Base-by-base conservation (phyloP, 2,797 vertebrate species). In the Argya squamiceps region DNA sequence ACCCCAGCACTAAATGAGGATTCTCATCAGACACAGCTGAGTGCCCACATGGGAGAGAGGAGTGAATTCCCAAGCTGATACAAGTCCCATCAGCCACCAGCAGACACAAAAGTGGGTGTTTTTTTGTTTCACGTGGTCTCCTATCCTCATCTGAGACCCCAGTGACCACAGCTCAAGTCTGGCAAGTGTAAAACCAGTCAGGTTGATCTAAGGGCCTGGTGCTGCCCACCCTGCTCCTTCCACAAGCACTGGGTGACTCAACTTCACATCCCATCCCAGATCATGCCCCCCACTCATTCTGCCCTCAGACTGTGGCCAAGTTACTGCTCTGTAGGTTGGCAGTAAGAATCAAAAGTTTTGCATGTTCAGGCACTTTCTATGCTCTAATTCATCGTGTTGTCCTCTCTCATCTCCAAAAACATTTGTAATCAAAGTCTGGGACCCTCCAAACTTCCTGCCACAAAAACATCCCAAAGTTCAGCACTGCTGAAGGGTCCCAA, bases 281-380 rank as follows among this genome's bases (percentile, higher is more conserved):
- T 20, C 80, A 24, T 10, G 1, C 22, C 55, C 15, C 14, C 39
- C 43, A 23, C n/a, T 41, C 19, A 32, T 24, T 41, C 64, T 0
- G 0, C 6, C 21, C 2, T 0, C 83, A 74, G 30, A 16, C 0
- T 7, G 69, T 32, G 37, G 22, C 20, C 79, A 24, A 24, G 24
- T 15, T 47, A 12, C 0, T 5, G 30, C 43, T 20, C 53, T 73
- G n/a, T 2, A 68, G 26, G 11, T 0, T 22, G 29, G 17, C 47
- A 65, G 60, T 21, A 60, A 56, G 41, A 67, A 81, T 4, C 24
- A 58, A 43, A 46, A 44, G 16, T 11, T 75, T 30, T 37, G 12
- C 24, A 37, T 0, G 1, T 10, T 39, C 29, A 12, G 5, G 15
- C 26, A 24, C 2, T 26, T 68, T 32, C 47, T 37, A n/a, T 20